phyloP scores from a whole-genome alignment of 2,113 vertebrate genomes.

The Cinclus cinclus region DNA sequence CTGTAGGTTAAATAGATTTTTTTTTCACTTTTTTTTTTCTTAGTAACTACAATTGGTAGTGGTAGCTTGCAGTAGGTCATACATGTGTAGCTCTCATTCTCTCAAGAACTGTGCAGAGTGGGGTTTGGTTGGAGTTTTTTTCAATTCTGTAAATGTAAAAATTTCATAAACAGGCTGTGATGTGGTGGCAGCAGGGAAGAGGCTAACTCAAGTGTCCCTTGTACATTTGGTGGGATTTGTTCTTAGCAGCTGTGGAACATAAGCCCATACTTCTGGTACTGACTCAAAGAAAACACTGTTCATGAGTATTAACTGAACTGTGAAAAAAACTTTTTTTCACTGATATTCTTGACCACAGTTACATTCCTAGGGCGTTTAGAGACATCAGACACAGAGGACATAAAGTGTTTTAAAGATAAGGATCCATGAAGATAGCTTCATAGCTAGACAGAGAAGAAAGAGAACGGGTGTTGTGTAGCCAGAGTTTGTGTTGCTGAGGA shows the following conservation, averaged over 20 bases:
- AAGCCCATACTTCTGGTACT: not conserved
- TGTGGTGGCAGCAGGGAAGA: not conserved
- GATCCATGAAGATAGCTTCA: not conserved
- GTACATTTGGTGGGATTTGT: not conserved
- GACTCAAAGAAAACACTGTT: not conserved
- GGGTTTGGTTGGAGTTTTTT: not conserved
- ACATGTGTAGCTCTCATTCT: accelerated
- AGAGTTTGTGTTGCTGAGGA: not conserved
- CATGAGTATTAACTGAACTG: not conserved
- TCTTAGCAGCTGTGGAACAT: not conserved
- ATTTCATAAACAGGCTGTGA: not conserved
- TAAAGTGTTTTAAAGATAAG: not conserved
- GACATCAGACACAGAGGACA: not conserved
- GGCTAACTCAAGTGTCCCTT: not conserved
- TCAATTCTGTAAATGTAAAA: not conserved
- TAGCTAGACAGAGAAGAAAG: not conserved
- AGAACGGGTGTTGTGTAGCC: not conserved
- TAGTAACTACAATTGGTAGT: not conserved
- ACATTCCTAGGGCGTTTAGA: not conserved
- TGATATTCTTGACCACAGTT: not conserved
- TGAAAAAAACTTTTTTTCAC: not conserved
- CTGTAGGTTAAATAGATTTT: not conserved
- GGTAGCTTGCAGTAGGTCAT: not conserved
- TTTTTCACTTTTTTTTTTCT: not conserved
- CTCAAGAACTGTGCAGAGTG: not conserved